Percentiles rank a stretch among this genome's conserved stretches.
Evolutionary conservation across 2,888 invertebrate species (phyloP).

Genomic region (Amphipoea lucens): DNA sequence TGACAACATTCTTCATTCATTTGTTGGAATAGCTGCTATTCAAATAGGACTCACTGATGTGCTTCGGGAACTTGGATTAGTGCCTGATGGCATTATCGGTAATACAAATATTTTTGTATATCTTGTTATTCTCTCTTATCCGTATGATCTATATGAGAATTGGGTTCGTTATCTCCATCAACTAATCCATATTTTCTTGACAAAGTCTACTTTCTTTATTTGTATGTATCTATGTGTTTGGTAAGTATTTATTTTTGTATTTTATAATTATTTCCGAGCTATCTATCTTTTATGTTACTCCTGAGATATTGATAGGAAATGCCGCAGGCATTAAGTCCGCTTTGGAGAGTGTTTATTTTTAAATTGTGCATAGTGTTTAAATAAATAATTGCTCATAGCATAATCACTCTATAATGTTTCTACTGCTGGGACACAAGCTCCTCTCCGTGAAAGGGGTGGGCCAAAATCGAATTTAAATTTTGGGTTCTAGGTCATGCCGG

Average conservation of each 20-base stretch:
- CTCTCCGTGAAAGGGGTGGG: neutral
- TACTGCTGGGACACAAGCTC: neutral
- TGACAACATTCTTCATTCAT: constrained; percentile 89
- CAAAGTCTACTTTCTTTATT: neutral
- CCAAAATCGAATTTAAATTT: neutral
- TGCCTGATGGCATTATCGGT: constrained; percentile 34
- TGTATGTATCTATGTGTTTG: neutral
- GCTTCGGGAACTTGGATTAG: constrained; percentile 33
- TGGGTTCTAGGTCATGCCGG: neutral
- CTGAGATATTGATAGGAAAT: neutral
- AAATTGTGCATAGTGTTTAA: neutral
- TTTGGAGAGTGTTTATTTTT: neutral
- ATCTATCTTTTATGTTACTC: neutral
- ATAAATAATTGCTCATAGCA: neutral
- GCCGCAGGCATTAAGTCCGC: too few relatives aligned
- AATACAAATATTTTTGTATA: neutral
- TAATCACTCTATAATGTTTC: neutral
- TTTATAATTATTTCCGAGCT: neutral
- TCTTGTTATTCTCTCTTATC: neutral
- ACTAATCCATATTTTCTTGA: neutral
- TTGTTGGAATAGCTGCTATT: constrained; percentile 88
- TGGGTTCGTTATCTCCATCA: too few relatives aligned
- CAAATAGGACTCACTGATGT: constrained; percentile 85
- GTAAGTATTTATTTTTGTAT: neutral
- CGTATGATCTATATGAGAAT: neutral